Base-by-base conservation (phyloP, 2,888 invertebrate genomes). In the Drosophila melanosoma region DNA sequence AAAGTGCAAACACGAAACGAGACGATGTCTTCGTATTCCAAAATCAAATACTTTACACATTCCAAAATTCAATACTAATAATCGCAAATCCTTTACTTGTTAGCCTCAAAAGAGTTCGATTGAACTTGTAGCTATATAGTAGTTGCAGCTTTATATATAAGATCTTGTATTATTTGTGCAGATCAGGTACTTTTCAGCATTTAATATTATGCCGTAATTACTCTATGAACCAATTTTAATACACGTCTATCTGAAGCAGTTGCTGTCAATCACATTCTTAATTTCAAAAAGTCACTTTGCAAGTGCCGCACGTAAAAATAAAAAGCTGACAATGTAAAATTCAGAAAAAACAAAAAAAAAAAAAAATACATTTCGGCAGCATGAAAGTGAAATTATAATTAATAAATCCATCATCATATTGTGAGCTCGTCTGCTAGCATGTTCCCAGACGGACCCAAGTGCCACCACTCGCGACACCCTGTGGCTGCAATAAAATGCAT, bases 391-490 rank as follows among this genome's bases (percentile, higher is more conserved):
- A 76, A 73, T 73, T 68, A 51, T 82, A 82, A 85, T 85, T 80
- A 82, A 78, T 85, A 76, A 76, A 89, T 89, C 59, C 61, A 72
- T 79, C 71, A 82, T 59, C 76, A 60, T 58, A 69, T 65, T 67
- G 48, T 52, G 36, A 53, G 57, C 38, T 52, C 8, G 42, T 12
- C 26, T 53, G 38, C 23, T 26, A 42, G 33, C 10, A 23, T 40
- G 57, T 12, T 36, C 15, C 59, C 6, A 10, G 15, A 56, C 42
- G 51, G 45, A 8, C 1, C 36, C 29, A 36, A 29, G 23, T 42
- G 42, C 59, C 81, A 57, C 53, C 79, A 29, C 29, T 12, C 2
- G 17, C 15, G 38, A 38, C 8, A 38, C 38, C 38, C 73, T 60
- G 63, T 54, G 59, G 67, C 68, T 57, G 69, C 71, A 76, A 74